Conservation (phyloP, 1,140 invertebrate species). For the Bombus fervidus region DNA sequence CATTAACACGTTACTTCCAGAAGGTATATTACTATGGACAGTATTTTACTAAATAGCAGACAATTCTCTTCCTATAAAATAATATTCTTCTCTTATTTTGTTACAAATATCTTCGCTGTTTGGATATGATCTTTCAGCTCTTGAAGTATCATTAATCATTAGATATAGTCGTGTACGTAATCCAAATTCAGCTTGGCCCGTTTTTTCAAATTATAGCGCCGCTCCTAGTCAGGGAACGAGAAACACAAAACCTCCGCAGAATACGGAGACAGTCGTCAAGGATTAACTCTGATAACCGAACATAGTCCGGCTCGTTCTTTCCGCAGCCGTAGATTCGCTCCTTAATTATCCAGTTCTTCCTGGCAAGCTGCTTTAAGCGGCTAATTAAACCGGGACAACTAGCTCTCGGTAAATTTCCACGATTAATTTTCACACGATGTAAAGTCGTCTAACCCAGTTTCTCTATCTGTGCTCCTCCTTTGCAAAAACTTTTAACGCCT, state of each 20-base stretch:
- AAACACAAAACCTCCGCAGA: background rate
- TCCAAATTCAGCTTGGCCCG: background rate
- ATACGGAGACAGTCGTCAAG: background rate
- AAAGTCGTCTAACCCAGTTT: background rate
- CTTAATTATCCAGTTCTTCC: conserved; percentile 24
- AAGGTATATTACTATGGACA: too few species aligned
- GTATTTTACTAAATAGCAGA: too few species aligned
- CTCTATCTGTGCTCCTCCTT: background rate
- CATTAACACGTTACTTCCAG: too few species aligned
- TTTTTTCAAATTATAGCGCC: background rate
- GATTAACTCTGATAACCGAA: background rate
- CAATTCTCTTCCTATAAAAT: too few species aligned
- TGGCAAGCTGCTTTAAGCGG: background rate
- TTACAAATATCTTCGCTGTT: too few species aligned
- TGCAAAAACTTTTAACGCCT: too few species aligned
- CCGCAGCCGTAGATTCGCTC: background rate
- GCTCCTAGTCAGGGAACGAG: fast-evolving
- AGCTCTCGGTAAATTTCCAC: background rate
- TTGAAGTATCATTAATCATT: too few species aligned
- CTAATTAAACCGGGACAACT: background rate
- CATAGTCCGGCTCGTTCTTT: background rate
- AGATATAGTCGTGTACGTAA: too few species aligned
- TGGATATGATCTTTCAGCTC: too few species aligned
- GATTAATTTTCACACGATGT: background rate
- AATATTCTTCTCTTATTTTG: too few species aligned